Percentiles rank a stretch among this genome's conserved stretches.
These are phyloP conservation scores for Jordanella pulchra DNA, from an alignment of 2,797 vertebrate species.

Conservation along the genomic window DNA sequence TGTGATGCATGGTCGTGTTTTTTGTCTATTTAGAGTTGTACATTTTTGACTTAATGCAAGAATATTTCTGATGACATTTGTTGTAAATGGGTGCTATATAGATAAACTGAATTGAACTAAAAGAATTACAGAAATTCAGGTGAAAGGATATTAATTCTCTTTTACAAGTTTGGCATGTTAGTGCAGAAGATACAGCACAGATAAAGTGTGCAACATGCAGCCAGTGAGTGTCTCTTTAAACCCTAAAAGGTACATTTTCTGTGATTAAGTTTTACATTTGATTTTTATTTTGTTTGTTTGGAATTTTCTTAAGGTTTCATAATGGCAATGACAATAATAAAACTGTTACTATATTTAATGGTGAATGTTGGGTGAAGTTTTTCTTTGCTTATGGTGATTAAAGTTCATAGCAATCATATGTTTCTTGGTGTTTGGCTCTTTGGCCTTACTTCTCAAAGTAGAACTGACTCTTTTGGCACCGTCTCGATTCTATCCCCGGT, in stretches of 20 bases:
- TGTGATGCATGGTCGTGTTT: background rate
- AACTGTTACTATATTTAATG: background rate
- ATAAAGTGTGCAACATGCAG: background rate
- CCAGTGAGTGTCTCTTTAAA: constrained; percentile 13
- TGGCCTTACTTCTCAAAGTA: background rate
- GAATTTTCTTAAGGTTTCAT: no score
- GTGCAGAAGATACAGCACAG: constrained; percentile 1
- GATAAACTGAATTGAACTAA: no score
- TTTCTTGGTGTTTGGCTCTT: background rate
- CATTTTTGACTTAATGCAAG: constrained; percentile 5
- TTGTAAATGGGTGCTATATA: no score
- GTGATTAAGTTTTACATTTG: background rate
- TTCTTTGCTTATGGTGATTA: no score
- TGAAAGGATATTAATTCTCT: background rate
- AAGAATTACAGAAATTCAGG: background rate
- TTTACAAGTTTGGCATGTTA: constrained; percentile 13
- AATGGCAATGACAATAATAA: no score
- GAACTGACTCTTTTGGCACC: no score
- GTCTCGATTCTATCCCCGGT: no score
- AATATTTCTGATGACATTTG: background rate
- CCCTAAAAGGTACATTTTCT: background rate
- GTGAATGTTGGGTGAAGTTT: no score
- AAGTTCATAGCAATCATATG: background rate
- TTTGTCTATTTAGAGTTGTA: background rate
- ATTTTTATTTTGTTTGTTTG: background rate